Evolutionary conservation across 2,797 vertebrate genomes (phyloP).

Genomic region (Lates japonicus): DNA sequence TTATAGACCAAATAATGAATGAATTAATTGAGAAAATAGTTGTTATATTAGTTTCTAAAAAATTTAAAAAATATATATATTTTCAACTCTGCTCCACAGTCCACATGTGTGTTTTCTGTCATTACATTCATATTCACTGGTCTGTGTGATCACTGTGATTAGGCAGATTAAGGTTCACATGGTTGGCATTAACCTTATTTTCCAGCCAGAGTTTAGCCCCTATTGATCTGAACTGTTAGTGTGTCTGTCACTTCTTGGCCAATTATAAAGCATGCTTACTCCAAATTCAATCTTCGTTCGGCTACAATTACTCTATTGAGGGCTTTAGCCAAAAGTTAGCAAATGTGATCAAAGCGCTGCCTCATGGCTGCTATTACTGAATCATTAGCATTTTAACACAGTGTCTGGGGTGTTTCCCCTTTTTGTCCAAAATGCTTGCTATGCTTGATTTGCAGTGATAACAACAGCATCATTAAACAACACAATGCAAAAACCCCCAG

Average conservation of each 20-base stretch:
- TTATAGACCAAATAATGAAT: no score
- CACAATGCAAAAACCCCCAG: conserved; percentile 20
- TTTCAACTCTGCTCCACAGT: no score
- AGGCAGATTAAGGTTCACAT: not conserved
- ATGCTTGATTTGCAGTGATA: conserved; percentile 17
- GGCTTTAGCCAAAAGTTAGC: conserved; percentile 12
- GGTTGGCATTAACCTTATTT: not conserved
- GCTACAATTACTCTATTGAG: not conserved
- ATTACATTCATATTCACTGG: no score
- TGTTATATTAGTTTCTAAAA: no score
- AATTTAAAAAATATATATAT: no score
- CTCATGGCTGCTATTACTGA: not conserved
- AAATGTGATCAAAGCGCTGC: conserved; percentile 14
- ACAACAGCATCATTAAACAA: conserved; percentile 46
- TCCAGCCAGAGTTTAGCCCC: no score
- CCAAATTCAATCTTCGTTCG: conserved; percentile 2
- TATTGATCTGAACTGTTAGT: no score
- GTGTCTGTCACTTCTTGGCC: not conserved
- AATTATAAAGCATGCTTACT: no score
- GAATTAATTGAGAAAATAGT: no score
- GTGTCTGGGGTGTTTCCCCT: not conserved
- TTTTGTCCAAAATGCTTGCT: conserved; percentile 8
- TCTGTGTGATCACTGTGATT: not conserved
- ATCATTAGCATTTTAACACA: conserved; percentile 29
- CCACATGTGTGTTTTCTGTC: no score